Evolutionary conservation across 2,888 invertebrate species (phyloP).

Genomic region (Agriopis leucophaearia): DNA sequence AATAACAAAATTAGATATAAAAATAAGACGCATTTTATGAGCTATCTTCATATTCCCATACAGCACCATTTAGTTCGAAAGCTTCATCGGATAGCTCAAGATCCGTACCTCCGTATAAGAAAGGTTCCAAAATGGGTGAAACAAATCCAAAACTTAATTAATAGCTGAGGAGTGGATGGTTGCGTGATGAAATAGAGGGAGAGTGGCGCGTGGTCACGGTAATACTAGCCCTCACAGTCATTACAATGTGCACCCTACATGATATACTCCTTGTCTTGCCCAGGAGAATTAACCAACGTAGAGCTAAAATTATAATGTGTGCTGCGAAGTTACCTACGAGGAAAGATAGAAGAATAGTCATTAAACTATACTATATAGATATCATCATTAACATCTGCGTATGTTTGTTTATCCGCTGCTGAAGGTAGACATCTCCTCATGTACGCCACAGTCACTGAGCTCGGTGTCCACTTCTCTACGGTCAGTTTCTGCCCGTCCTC

Average conservation of each 20-base stretch:
- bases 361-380: neutral
- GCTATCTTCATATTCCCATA: neutral
- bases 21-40: neutral
- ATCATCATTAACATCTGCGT: neutral
- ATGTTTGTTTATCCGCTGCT: neutral
- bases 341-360: no score
- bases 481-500: no score
- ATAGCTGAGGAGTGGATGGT: neutral
- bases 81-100: no score
- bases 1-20: no score
- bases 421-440: no score
- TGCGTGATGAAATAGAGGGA: slow-evolving; percentile 6
- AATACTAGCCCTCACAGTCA: slow-evolving; percentile 4
- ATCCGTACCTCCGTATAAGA: no score
- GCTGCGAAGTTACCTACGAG: no score
- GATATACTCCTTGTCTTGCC: neutral
- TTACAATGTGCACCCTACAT: slow-evolving; percentile 21
- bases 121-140: neutral
- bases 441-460: no score
- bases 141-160: neutral
- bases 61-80: no score
- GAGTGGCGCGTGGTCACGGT: neutral
- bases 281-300: neutral
- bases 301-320: no score
- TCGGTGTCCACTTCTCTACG: no score